Evolutionary conservation across 2,888 invertebrate species (phyloP).

Genomic region (Ophioninae sp.): DNA sequence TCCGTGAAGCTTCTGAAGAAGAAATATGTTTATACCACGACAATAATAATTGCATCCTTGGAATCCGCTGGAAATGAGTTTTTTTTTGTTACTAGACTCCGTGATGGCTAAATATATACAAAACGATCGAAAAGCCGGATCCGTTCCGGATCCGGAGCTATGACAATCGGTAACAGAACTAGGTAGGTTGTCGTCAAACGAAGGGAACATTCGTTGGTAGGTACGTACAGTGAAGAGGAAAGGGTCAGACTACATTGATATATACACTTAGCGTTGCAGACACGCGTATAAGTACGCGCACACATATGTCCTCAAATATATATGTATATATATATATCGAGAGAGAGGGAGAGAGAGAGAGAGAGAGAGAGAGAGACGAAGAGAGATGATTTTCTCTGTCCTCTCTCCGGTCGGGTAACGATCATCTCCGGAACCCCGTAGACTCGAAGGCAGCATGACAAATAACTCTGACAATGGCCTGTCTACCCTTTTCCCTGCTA

Average conservation of each 20-base stretch:
- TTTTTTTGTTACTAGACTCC: background rate
- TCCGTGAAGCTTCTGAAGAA: constrained; percentile 1
- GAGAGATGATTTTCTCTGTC: constrained; percentile 47
- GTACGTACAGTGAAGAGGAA: constrained; percentile 15
- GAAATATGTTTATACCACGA: background rate
- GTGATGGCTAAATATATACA: too few relatives aligned
- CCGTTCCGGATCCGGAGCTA: constrained; percentile 58
- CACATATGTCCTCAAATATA: too few relatives aligned
- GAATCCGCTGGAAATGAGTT: background rate
- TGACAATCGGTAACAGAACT: constrained; percentile 77
- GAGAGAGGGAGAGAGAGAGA: background rate
- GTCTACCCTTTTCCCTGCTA: constrained; percentile 63
- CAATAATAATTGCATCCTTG: background rate
- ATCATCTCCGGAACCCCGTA: constrained; percentile 71
- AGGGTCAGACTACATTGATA: constrained; percentile 29
- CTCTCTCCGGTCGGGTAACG: constrained; percentile 66
- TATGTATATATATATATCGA: background rate
- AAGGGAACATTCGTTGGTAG: constrained; percentile 45
- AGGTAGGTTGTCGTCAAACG: constrained; percentile 70
- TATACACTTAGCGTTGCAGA: background rate
- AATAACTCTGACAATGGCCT: constrained; percentile 79
- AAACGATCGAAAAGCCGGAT: too few relatives aligned
- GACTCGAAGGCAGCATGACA: constrained; percentile 78
- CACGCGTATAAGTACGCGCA: background rate
- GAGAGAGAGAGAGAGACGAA: constrained; percentile 1